Conservation (phyloP, 2,113 vertebrate genomes). For the Megaceryle torquata region DNA sequence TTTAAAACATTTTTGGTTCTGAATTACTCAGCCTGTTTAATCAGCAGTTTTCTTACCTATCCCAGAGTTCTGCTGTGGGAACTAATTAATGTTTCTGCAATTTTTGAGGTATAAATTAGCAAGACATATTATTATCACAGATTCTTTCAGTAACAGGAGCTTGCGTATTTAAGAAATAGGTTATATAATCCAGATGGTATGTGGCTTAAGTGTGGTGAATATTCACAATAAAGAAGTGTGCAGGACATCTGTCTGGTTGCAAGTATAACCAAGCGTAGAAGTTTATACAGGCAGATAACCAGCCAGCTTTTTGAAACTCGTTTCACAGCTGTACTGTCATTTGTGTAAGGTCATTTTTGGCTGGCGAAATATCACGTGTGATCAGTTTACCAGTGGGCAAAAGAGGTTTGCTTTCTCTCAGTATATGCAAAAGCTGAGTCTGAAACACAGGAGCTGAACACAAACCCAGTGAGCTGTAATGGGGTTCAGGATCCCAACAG, state of each 20-base stretch:
- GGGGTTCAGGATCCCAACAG: not conserved
- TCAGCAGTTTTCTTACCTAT: not conserved
- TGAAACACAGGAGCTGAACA: not conserved
- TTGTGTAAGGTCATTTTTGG: not conserved
- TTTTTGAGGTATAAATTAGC: conserved; percentile 23
- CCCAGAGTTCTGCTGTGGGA: not conserved
- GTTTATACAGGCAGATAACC: not conserved
- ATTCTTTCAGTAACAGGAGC: conserved; percentile 14
- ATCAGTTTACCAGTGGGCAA: not conserved
- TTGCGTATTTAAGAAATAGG: not conserved
- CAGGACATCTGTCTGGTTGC: conserved; percentile 23
- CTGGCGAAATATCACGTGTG: not conserved
- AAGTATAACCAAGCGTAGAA: not conserved
- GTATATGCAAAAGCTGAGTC: not conserved
- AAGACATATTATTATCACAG: not conserved
- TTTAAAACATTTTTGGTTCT: conserved; percentile 2
- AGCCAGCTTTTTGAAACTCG: not conserved
- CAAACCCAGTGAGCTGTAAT: not conserved
- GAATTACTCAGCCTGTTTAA: not conserved
- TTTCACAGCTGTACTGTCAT: not conserved
- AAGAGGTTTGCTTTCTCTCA: not conserved
- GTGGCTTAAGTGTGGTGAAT: conserved; percentile 9
- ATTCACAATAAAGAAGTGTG: not conserved
- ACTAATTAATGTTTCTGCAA: not conserved
- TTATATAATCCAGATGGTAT: conserved; percentile 7